Evolutionary conservation across 2,888 invertebrate species (phyloP).

Genomic region (Himalopsyche japonica): DNA sequence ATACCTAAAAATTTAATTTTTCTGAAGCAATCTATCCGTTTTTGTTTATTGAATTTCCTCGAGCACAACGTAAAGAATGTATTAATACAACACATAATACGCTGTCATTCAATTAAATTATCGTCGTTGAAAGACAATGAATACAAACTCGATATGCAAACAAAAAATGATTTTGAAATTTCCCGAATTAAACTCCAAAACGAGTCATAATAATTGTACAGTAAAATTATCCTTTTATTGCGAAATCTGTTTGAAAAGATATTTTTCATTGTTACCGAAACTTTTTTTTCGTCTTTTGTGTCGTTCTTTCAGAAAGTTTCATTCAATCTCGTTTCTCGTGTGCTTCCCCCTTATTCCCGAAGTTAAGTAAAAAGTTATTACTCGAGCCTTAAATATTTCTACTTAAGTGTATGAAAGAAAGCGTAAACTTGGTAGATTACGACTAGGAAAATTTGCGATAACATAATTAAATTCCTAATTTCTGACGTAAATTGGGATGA

Average conservation of each 20-base stretch:
- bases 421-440: conserved; percentile 1
- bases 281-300: not conserved
- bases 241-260: not conserved
- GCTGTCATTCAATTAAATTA: too few relatives aligned
- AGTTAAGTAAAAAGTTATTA: conserved; percentile 1
- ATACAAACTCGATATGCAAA: too few relatives aligned
- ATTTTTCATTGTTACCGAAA: not conserved
- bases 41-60: too few relatives aligned
- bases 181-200: not conserved
- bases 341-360: not conserved
- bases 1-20: too few relatives aligned
- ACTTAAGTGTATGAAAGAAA: not conserved
- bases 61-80: too few relatives aligned
- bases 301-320: conserved; percentile 2
- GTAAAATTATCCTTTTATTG: not conserved
- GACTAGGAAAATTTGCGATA: not conserved
- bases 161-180: too few relatives aligned
- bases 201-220: not conserved
- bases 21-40: too few relatives aligned
- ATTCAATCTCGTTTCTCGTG: conserved; percentile 4
- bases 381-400: not conserved
- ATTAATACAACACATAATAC: too few relatives aligned
- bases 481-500: not conserved
- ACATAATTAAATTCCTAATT: conserved; percentile 5
- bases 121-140: too few relatives aligned